These are phyloP conservation scores for Eospalax fontanierii DNA, from an alignment of 2,797 vertebrate species.

Conservation along the genomic window DNA sequence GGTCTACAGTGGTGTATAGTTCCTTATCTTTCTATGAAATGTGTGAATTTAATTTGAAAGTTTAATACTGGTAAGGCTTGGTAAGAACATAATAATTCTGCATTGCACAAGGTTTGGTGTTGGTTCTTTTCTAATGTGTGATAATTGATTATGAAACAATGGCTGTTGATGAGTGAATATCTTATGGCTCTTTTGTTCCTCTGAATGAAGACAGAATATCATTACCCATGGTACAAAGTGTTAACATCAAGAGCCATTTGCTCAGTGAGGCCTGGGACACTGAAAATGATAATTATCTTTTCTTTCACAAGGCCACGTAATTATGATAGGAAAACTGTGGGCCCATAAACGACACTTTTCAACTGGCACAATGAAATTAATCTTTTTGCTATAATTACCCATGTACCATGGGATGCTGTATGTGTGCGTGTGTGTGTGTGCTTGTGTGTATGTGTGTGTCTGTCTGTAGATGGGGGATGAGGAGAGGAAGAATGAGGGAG, in stretches of 20 bases:
- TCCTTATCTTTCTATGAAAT: constrained; percentile 74
- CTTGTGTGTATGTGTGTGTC: background rate
- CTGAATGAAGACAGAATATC: constrained; percentile 66
- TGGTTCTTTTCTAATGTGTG: constrained; percentile 64
- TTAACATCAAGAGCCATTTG: constrained; percentile 77
- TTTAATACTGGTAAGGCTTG: constrained; percentile 49
- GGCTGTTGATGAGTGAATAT: constrained; percentile 63
- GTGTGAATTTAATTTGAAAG: constrained; percentile 68
- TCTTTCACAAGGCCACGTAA: constrained; percentile 67
- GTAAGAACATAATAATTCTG: constrained; percentile 68
- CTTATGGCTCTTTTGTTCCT: constrained; percentile 76
- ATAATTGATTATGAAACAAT: constrained; percentile 82
- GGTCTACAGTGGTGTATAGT: background rate
- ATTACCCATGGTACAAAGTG: constrained; percentile 83
- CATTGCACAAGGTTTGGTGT: constrained; percentile 18
- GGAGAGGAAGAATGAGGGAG: background rate
- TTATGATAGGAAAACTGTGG: constrained; percentile 75
- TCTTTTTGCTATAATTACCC: constrained; percentile 31
- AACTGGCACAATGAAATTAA: constrained; percentile 64
- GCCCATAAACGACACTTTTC: constrained; percentile 61
- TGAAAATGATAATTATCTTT: constrained; percentile 78
- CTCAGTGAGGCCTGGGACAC: constrained; percentile 70
- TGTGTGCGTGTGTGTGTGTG: background rate
- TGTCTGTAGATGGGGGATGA: background rate
- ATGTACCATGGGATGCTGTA: background rate